Evolutionary conservation across 2,113 vertebrate genomes (phyloP), one percentile per base, ranked within the genome.

Genomic region (Chitala chitala): DNA sequence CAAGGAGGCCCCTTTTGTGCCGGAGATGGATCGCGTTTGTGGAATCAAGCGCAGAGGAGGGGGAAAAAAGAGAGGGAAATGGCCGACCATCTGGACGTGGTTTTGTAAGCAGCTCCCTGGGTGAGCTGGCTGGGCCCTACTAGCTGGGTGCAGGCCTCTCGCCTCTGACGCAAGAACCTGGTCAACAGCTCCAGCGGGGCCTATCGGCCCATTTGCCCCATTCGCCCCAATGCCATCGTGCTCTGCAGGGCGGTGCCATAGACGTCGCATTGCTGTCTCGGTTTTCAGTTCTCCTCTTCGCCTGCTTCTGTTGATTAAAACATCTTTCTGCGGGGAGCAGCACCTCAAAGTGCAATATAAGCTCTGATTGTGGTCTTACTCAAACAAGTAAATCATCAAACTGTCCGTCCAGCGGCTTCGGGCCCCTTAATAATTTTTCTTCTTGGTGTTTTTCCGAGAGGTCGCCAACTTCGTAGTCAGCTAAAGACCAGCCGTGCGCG

Each of bases 21-120:
- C 9, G 24, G 24, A 50, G 58, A 63, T 63, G 71, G 64, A 73
- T 73, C 71, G 50, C 29, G 29, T 63, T 63, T 42, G 22, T 44
- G 33, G 33, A 73, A 63, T 44, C 50, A 71, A 9, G 8, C 9
- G 44, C 10, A 69, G 31, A 42, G n/a, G 38, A 12, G 36, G n/a
- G 3, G 24, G 22, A 65, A 42, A 46, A 46, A 26, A 20, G 26
- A 61, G 29, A 48, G 15, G 48, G 71, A 48, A 26, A 73, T 51
- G n/a, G 31, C 44, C 17, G 71, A 22, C 55, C 56, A 50, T 73
- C 55, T 61, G 71, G 56, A 36, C 56, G 33, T 31, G 38, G 17
- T 72, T 72, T 72, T 38, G 46, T 58, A 58, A 59, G 54, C 38
- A 6, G 15, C n/a, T 72, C 22, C 44, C 17, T 58, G 8, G 9